These are phyloP conservation scores for Himantopus leucocephalus DNA, from an alignment of 2,113 vertebrate species.

Conservation along the genomic window DNA sequence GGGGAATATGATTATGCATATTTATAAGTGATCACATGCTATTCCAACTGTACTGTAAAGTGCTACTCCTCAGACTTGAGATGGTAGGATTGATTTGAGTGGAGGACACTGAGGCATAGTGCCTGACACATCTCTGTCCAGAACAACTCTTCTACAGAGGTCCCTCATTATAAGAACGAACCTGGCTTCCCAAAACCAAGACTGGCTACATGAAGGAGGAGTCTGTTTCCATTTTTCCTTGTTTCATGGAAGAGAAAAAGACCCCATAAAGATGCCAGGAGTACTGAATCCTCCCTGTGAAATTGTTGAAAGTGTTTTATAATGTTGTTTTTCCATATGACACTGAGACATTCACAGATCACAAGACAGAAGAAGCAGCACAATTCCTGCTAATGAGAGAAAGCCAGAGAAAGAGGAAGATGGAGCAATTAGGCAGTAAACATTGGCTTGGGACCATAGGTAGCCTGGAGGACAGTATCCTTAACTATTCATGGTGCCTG, in stretches of 20 bases:
- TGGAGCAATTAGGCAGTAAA: background rate
- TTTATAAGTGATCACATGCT: background rate
- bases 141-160: background rate
- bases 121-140: background rate
- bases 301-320: background rate
- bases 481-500: background rate
- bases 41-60: background rate
- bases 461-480: background rate
- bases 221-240: background rate
- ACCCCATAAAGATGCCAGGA: accelerated
- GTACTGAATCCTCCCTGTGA: background rate
- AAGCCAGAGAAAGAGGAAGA: background rate
- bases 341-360: background rate
- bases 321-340: background rate
- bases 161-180: background rate
- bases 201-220: background rate
- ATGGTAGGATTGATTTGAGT: background rate
- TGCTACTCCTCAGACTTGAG: background rate
- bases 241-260: background rate
- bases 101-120: background rate
- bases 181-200: background rate
- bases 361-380: background rate
- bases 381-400: background rate
- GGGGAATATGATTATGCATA: background rate
- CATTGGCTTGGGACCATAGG: background rate